A percentile compares a stretch with the other conserved stretches of the same genome.
These are phyloP conservation scores for Tragelaphus buxtoni DNA, from an alignment of 2,113 vertebrate genomes.

Conservation along the genomic window DNA sequence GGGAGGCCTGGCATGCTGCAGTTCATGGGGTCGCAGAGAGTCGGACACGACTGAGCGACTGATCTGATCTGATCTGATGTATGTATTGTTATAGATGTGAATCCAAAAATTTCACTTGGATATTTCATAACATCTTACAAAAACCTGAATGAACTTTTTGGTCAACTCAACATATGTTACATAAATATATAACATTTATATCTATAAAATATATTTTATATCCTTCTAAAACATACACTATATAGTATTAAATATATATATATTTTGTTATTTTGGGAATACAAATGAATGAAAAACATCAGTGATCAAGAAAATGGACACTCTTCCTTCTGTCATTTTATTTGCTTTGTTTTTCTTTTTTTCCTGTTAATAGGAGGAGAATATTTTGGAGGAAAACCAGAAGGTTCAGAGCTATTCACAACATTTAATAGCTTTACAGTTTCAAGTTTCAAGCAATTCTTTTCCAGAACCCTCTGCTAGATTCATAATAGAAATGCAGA, in stretches of 20 bases:
- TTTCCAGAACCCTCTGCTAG: neutral
- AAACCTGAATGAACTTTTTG: neutral
- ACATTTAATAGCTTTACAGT: neutral
- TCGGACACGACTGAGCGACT: no score
- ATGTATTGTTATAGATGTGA: neutral
- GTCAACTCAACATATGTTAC: neutral
- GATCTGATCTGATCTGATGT: neutral
- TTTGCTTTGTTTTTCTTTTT: neutral
- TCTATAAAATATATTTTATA: neutral
- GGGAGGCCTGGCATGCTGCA: no score
- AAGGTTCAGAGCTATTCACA: neutral
- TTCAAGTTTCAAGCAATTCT: neutral
- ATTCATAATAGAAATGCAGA: neutral
- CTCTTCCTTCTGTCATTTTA: neutral
- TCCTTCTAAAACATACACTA: neutral
- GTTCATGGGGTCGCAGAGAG: no score
- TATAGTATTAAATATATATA: neutral
- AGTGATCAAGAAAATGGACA: neutral
- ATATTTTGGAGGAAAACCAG: neutral
- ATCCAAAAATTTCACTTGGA: neutral
- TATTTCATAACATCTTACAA: neutral
- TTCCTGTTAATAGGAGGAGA: neutral
- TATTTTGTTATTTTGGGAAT: neutral
- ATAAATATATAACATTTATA: neutral
- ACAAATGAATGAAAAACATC: neutral